A percentile compares a stretch with the other conserved stretches of the same genome.
phyloP scores from a whole-genome alignment of 1,140 invertebrate genomes.

The Polyergus mexicanus region DNA sequence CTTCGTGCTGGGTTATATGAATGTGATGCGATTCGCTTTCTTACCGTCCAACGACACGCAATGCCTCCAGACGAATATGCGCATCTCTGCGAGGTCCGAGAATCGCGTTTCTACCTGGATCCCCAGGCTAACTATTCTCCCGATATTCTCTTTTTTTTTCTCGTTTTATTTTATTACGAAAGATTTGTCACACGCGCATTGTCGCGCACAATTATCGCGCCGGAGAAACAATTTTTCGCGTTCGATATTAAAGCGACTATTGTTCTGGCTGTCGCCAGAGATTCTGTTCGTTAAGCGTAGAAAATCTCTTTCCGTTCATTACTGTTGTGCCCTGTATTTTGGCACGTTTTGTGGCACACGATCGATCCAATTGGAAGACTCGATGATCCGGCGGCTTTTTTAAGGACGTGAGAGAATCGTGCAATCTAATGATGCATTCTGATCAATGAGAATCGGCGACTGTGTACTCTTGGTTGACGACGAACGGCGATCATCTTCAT shows the following conservation, averaged over 20 bases:
- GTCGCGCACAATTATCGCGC: background rate
- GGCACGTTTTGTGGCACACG: slow-evolving; percentile 56
- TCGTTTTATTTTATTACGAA: background rate
- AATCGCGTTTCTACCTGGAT: slow-evolving; percentile 40
- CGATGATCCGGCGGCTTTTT: slow-evolving; percentile 4
- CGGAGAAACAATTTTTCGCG: slow-evolving; percentile 14
- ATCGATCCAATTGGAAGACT: slow-evolving; percentile 50
- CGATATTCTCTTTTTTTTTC: background rate
- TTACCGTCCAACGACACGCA: slow-evolving; percentile 80
- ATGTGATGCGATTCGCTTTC: slow-evolving; percentile 39
- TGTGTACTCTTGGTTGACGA: slow-evolving; percentile 31
- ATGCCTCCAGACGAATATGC: slow-evolving; percentile 79
- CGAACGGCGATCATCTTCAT: slow-evolving; percentile 55
- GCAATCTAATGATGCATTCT: slow-evolving; percentile 49
- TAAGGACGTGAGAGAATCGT: background rate
- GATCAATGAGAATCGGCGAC: slow-evolving; percentile 37
- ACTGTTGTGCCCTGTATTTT: slow-evolving; percentile 40
- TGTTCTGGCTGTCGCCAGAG: background rate
- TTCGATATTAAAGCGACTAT: slow-evolving; percentile 14
- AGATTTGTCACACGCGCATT: background rate
- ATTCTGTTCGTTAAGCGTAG: slow-evolving; percentile 20
- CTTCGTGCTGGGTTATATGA: slow-evolving; percentile 18
- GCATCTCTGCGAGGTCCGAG: slow-evolving; percentile 63
- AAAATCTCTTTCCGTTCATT: background rate
- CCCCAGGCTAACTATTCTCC: slow-evolving; percentile 35